Evolutionary conservation across 2,888 invertebrate species (phyloP).

Genomic region (Leptopilina myrica): DNA sequence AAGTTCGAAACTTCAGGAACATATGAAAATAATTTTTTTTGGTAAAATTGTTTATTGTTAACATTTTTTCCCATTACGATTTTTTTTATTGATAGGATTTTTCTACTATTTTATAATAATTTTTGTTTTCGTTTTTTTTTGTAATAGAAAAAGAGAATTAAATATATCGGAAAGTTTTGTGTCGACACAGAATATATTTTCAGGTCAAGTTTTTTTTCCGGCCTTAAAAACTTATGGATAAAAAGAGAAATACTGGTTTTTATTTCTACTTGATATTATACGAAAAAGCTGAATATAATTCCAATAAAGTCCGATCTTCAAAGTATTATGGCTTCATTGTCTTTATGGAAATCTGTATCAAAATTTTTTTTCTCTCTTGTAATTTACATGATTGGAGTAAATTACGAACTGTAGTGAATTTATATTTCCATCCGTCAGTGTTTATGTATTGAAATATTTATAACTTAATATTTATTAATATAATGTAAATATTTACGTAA

Average conservation of each 20-base stretch:
- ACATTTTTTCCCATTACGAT: too few relatives aligned
- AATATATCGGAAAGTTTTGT: background rate
- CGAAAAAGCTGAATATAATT: background rate
- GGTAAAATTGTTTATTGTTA: too few relatives aligned
- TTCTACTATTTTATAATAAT: too few relatives aligned
- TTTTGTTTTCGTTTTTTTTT: too few relatives aligned
- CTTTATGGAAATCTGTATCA: too few relatives aligned
- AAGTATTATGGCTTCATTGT: slow-evolving; percentile 7
- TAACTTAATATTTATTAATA: too few relatives aligned
- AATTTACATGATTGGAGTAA: slow-evolving; percentile 12
- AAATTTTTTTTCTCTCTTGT: background rate
- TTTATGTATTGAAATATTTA: too few relatives aligned
- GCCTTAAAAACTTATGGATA: background rate
- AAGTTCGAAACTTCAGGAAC: too few relatives aligned
- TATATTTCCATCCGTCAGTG: background rate
- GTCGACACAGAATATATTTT: background rate
- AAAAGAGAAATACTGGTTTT: slow-evolving; percentile 4
- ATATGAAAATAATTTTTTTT: too few relatives aligned
- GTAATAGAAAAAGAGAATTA: background rate
- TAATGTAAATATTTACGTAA: too few relatives aligned
- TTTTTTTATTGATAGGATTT: too few relatives aligned
- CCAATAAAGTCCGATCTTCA: background rate
- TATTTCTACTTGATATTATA: background rate
- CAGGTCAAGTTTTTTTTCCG: background rate
- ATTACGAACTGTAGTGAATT: background rate